Evolutionary conservation across 1,140 invertebrate species (phyloP), one percentile per base, ranked within the genome.

Genomic region (Samia ricini): DNA sequence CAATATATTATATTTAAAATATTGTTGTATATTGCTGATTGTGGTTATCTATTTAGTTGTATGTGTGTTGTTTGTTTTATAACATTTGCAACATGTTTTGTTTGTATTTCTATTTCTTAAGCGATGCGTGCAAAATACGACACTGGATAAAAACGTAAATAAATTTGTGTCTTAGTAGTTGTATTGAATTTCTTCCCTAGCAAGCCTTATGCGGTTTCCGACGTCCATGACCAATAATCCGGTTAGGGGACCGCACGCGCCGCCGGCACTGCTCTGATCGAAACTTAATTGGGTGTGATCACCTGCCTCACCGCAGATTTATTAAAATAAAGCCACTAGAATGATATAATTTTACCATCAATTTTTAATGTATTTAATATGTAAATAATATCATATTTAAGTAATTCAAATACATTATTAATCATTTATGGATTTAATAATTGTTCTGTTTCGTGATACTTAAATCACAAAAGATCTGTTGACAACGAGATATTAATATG

Each of bases 271-370:
- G 66, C 59, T 66, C 73, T 81, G 83, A 88, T 85, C 83, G 81
- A 86, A 81, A 79, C 69, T 63, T 85, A 88, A 86, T 86, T 88
- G 83, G 74, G 76, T 77, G 75, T 76, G 72, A 73, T 84, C 77
- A 85, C 81, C 82, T 85, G 77, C 68, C 76, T 62, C 66, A 71
- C 69, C 75, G 64, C 65, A 67, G 26, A 63, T 59, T 75, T 76
- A 79, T 79, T 86, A 73, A 75, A 76, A 76, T 77, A 77, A 74
- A 76, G n/a, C 33, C 7, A 15, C n/a, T 68, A 71, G 55, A 29
- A 18, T 56, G 29, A 33, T 18, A 23, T 23, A 23, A 22, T 52
- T 22, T 20, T 19, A n/a, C 2, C 49, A 50, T 15, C 15, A 50
- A 20, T 50, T 0, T 7, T 50, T 15, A 10, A 52, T 15, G 51